Percentiles rank a stretch among this genome's conserved stretches.
Evolutionary conservation across 2,797 vertebrate genomes (phyloP).

Genomic region (Fistularia commersonii): DNA sequence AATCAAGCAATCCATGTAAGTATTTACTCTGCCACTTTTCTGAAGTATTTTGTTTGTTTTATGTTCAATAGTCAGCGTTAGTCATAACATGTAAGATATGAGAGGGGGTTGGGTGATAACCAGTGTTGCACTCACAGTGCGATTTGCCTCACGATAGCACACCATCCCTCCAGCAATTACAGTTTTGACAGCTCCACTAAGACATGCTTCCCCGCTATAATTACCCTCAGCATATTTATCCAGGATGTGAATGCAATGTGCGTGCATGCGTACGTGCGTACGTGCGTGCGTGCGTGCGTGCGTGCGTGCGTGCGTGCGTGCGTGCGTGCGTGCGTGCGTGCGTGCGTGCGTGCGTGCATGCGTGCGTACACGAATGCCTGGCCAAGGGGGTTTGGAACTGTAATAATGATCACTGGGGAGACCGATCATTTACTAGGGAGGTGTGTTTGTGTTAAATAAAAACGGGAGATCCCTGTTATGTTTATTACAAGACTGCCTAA

Average conservation of each 20-base stretch:
- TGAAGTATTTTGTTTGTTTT: slow-evolving; percentile 51
- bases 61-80: slow-evolving; percentile 62
- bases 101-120: slow-evolving; percentile 61
- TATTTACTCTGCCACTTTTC: slow-evolving; percentile 37
- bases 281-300: no score
- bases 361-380: slow-evolving; percentile 9
- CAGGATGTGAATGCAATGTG: slow-evolving; percentile 47
- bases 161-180: slow-evolving; percentile 78
- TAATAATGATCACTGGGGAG: slow-evolving; percentile 63
- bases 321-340: no score
- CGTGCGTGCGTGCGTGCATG: no score
- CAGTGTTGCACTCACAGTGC: slow-evolving; percentile 57
- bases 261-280: not conserved
- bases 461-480: slow-evolving; percentile 56
- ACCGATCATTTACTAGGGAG: slow-evolving; percentile 56
- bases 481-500: slow-evolving; percentile 36
- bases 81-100: slow-evolving; percentile 59
- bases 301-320: no score
- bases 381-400: slow-evolving; percentile 48
- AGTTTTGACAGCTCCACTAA: slow-evolving; percentile 77
- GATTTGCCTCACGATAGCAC: slow-evolving; percentile 74
- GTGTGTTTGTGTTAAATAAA: slow-evolving; percentile 63
- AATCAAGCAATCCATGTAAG: slow-evolving; percentile 25
- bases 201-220: slow-evolving; percentile 72
- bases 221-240: slow-evolving; percentile 77